phyloP scores from a whole-genome alignment of 2,888 invertebrate genomes.

The Azorinus chamasolen region DNA sequence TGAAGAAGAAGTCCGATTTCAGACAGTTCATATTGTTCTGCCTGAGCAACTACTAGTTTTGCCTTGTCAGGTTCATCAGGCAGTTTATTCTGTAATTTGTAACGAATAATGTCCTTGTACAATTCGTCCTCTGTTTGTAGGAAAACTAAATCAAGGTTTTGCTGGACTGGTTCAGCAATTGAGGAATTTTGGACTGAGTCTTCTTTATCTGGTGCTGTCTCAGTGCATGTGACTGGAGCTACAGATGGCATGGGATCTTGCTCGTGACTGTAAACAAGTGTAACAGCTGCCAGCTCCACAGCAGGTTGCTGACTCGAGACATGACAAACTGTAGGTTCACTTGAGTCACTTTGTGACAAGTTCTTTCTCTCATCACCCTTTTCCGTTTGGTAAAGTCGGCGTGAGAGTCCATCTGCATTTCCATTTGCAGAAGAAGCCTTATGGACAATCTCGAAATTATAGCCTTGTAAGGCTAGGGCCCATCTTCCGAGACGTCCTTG shows the following conservation, averaged over 20 bases:
- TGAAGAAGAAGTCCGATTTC: slow-evolving; percentile 5
- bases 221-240: slow-evolving; percentile 1
- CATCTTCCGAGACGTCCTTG: slow-evolving; percentile 44
- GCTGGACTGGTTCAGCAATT: no score
- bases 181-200: no score
- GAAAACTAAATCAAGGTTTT: no score
- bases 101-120: not conserved
- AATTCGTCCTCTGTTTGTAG: no score
- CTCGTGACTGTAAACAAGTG: slow-evolving; percentile 4
- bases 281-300: not conserved
- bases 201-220: not conserved
- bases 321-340: slow-evolving; percentile 28
- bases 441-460: slow-evolving; percentile 1
- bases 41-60: slow-evolving; percentile 14
- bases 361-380: not conserved
- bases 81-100: not conserved
- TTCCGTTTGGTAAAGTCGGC: slow-evolving; percentile 11
- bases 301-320: not conserved
- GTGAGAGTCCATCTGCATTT: slow-evolving; percentile 51
- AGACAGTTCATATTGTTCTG: slow-evolving; percentile 15
- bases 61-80: slow-evolving; percentile 14
- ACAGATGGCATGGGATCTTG: not conserved
- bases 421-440: slow-evolving; percentile 27
- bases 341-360: slow-evolving; percentile 17
- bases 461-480: slow-evolving; percentile 40